Base-by-base conservation (phyloP, 2,113 vertebrate species). In the Clinocottus analis region DNA sequence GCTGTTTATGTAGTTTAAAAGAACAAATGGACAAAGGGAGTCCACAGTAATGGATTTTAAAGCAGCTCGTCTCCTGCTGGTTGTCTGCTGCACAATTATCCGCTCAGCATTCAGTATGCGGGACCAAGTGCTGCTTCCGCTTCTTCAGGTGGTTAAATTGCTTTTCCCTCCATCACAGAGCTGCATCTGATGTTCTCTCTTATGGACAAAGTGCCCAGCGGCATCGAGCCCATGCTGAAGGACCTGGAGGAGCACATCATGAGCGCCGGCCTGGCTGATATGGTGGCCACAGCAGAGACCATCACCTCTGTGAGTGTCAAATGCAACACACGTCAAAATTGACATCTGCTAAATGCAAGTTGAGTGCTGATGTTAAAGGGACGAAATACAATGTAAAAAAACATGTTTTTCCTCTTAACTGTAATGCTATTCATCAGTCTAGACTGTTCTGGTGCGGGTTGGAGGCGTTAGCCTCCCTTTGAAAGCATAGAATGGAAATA, bases 171-270 rank as follows among this genome's bases (percentile, higher is more conserved):
- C 84, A 0, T 89, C 85, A 65, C 93, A 99, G 98, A 98, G 89
- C 89, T 99, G 75, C 97, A 98, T 88, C 95, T 99, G 88, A 99
- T 99, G 97, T 99, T 99, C 95, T 99, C 97, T 2, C 91, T 99
- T 75, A 99, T 99, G 98, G 98, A 99, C 95, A 99, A 99, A 95
- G 98, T 99, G 85, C 97, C 97, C 0, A 97, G 94, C 87, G 98
- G 98, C 68, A 99, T 99, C 76, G 98, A 99, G 82, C 98, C 97
- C 72, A 99, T 99, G 98, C 92, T 99, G 75, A 99, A 99, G 92
- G 98, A 99, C 90, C 94, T 99, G 87, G 98, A 99, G 93, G 98
- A 99, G n/a, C 98, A 99, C 92, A 99, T 99, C 90, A 95, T 99
- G 92, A 99, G 96, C 81, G 98, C 98, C 60, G 98, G 98, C 77